phyloP scores from a whole-genome alignment of 2,113 vertebrate genomes.

The Erinaceus europaeus region DNA sequence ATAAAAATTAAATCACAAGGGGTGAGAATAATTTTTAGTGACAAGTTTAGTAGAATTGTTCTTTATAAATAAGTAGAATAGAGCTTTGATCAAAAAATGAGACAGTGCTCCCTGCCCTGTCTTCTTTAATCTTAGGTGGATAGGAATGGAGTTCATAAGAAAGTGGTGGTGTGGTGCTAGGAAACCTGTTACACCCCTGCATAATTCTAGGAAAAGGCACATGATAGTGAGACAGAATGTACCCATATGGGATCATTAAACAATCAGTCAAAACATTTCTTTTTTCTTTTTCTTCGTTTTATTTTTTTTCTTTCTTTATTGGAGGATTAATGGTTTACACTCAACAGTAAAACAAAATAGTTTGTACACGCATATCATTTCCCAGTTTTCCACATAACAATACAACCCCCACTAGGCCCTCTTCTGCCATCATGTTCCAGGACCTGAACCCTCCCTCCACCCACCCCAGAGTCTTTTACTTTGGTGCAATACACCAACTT shows the following conservation, averaged over 20 bases:
- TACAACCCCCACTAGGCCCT: no score
- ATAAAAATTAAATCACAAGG: neutral
- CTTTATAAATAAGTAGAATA: neutral
- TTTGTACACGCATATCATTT: no score
- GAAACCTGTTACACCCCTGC: no score
- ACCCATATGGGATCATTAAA: neutral
- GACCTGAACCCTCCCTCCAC: no score
- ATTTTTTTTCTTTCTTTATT: no score
- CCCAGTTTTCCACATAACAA: no score
- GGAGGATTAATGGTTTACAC: no score
- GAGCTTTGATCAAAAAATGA: neutral
- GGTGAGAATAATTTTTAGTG: neutral
- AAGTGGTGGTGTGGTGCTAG: neutral
- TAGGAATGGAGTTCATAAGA: neutral
- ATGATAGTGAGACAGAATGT: neutral
- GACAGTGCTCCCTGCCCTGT: neutral
- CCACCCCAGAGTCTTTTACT: no score
- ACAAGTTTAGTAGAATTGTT: neutral
- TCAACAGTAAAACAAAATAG: no score
- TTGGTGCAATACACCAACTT: no score
- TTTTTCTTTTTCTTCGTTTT: no score
- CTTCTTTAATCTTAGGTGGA: neutral
- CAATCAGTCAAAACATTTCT: neutral
- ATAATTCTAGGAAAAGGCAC: neutral
- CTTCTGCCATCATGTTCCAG: no score